Evolutionary conservation across 2,797 vertebrate genomes (phyloP), one percentile per base, ranked within the genome.

Genomic region (Epinephelus coioides): DNA sequence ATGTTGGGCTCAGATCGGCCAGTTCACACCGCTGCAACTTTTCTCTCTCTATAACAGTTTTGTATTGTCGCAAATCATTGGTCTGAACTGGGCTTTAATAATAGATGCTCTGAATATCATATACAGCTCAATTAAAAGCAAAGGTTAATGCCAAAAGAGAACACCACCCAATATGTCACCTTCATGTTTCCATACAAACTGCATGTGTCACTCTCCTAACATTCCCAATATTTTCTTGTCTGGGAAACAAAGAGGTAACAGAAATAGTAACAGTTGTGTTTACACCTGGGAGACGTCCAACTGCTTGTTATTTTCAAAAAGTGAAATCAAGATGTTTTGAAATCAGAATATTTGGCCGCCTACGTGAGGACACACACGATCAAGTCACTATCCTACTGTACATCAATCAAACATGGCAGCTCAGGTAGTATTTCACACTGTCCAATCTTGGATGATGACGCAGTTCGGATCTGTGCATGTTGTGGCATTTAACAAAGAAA

Each of bases 401-500:
- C 23, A 67, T 66, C 47, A 34, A 85, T 76, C 49, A 64, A 63
- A 55, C 12, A 8, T 54, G 65, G 73, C 59, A 77, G 51, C 71
- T 34, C 74, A 78, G 74, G 79, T 66, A 59, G 66, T 23, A 79
- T 74, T 56, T 75, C 62, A 72, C 54, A 65, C 51, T 3, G 53
- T 60, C 53, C 71, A 76, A 75, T 61, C 79, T 79, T 59, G 57
- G 70, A 82, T 12, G 14, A 79, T 70, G 64, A 66, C 23, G 1
- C 64, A 79, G 59, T 69, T 64, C 66, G 62, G 12, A 12, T 78
- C 63, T 49, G 30, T 76, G 70, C 43, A 21, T 76, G 70, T 85
- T 78, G 51, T 89, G 72, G 71, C 78, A 83, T 88, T 92, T 86
- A 67, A 78, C 75, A 84, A 79, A 83, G 63, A 81, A 76, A 82